phyloP scores from a whole-genome alignment of 2,888 invertebrate species.

The Malthinus seriepunctatus region DNA sequence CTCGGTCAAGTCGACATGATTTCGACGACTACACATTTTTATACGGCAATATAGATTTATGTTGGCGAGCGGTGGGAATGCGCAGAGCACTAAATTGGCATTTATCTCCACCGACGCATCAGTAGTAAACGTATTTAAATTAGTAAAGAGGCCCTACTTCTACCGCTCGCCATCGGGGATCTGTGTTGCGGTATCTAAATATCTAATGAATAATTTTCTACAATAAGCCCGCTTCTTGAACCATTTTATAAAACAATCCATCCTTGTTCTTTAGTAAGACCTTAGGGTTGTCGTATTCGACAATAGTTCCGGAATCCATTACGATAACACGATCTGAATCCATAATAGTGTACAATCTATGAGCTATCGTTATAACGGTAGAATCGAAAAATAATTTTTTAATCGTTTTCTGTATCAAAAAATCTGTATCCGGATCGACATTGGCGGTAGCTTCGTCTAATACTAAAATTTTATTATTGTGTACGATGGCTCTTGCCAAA shows the following conservation, averaged over 20 bases:
- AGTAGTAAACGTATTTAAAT: too few species aligned
- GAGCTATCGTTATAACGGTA: conserved; percentile 81
- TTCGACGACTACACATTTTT: too few species aligned
- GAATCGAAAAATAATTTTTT: conserved; percentile 71
- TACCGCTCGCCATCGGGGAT: too few species aligned
- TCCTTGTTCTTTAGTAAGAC: conserved; percentile 62
- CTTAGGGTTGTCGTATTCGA: conserved; percentile 76
- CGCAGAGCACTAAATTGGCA: too few species aligned
- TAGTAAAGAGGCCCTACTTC: too few species aligned
- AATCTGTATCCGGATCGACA: conserved; percentile 75
- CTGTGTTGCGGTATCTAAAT: too few species aligned
- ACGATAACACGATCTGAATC: conserved; percentile 79
- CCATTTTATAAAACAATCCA: conserved; percentile 67
- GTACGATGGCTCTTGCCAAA: conserved; percentile 62
- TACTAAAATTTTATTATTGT: conserved; percentile 51
- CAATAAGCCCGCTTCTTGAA: conserved; percentile 70
- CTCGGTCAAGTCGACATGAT: too few species aligned
- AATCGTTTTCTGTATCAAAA: conserved; percentile 75
- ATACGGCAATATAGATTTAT: too few species aligned
- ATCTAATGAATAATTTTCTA: neutral
- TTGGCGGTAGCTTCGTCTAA: conserved; percentile 77
- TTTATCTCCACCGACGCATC: too few species aligned
- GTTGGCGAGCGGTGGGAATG: too few species aligned
- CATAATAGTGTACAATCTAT: conserved; percentile 80
- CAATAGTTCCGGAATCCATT: conserved; percentile 75